Evolutionary conservation across 2,888 invertebrate genomes (phyloP).

Genomic region (Bugula neritina): DNA sequence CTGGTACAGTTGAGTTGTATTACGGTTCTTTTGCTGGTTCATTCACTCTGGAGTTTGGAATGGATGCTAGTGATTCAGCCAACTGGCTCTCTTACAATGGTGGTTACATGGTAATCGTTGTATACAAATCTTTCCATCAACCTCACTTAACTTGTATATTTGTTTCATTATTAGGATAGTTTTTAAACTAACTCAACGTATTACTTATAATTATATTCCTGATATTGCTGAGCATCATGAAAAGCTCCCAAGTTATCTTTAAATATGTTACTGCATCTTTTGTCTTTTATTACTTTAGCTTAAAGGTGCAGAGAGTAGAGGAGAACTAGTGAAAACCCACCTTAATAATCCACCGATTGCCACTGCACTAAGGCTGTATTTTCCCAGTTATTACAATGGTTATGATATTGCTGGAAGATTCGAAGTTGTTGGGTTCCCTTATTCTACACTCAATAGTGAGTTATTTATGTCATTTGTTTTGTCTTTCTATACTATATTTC

Average conservation of each 20-base stretch:
- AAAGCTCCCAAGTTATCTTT: too few species aligned
- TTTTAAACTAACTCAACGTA: too few species aligned
- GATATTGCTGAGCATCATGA: too few species aligned
- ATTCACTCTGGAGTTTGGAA: background rate
- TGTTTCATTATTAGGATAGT: background rate
- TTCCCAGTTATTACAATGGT: constrained; percentile 10
- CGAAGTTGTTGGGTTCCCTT: constrained; percentile 3
- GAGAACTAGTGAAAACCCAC: background rate
- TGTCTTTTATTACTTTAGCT: background rate
- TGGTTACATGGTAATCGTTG: constrained; percentile 7
- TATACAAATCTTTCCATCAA: background rate
- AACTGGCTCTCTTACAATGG: constrained; percentile 9
- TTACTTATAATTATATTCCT: too few species aligned
- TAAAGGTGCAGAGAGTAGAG: constrained; percentile 14
- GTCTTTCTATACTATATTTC: too few species aligned
- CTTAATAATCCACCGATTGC: constrained; percentile 4
- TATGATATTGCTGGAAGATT: constrained; percentile 16
- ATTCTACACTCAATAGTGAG: background rate
- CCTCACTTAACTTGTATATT: background rate
- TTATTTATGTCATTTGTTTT: too few species aligned
- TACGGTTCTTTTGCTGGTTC: constrained; percentile 2
- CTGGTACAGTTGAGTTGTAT: background rate
- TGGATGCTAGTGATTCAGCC: background rate
- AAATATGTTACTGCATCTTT: too few species aligned
- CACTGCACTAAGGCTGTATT: background rate